Conservation (phyloP, 2,888 invertebrate species). For the Harpalus rubripes region DNA sequence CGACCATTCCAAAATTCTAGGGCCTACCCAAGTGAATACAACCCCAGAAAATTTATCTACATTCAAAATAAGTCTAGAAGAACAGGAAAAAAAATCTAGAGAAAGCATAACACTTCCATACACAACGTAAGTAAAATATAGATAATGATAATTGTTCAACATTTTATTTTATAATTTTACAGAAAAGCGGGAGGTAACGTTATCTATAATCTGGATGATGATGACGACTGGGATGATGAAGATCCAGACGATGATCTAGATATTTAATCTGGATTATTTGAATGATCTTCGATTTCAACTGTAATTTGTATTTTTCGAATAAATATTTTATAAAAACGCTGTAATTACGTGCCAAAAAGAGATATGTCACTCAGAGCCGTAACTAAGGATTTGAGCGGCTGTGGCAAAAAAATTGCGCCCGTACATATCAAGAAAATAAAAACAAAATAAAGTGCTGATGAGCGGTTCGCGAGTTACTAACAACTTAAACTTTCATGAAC, state of each 20-base stretch:
- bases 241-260: constrained; percentile 93
- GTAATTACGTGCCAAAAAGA: not conserved
- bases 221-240: constrained; percentile 92
- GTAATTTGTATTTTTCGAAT: constrained; percentile 4
- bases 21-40: constrained; percentile 72
- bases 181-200: constrained; percentile 80
- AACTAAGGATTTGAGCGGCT: no score
- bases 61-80: constrained; percentile 83
- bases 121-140: constrained; percentile 75
- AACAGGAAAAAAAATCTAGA: constrained; percentile 81
- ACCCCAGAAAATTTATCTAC: constrained; percentile 79
- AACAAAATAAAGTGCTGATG: no score
- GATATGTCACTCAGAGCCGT: no score
- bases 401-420: no score
- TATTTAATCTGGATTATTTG: constrained; percentile 77
- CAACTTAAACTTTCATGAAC: no score
- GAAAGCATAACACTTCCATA: constrained; percentile 83
- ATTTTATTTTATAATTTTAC: not conserved
- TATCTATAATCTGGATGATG: constrained; percentile 87
- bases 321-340: not conserved
- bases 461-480: no score
- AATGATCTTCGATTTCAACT: not conserved
- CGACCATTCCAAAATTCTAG: constrained; percentile 73
- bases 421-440: no score
- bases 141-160: constrained; percentile 15